These are phyloP conservation scores for Julus scanicus DNA, from an alignment of 2,888 invertebrate species.

Conservation along the genomic window DNA sequence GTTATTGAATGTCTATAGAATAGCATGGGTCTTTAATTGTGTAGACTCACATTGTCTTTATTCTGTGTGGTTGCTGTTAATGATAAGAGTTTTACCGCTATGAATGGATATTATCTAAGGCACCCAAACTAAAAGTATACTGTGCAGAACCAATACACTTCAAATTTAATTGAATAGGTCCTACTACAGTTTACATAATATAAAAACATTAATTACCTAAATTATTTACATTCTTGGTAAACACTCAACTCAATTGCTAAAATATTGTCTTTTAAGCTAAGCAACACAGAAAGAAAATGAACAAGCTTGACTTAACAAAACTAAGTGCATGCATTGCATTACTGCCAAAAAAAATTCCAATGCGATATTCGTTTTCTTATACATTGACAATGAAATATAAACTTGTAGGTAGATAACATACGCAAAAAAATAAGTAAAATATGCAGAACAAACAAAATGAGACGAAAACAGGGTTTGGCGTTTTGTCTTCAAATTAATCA, in stretches of 20 bases:
- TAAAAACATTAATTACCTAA: background rate
- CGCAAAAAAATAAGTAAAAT: background rate
- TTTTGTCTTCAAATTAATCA: slow-evolving; percentile 35
- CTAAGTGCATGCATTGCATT: background rate
- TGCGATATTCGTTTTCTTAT: background rate
- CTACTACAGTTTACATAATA: background rate
- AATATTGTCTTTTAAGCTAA: background rate
- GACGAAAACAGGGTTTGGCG: background rate
- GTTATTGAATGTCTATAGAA: no score
- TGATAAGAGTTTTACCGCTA: no score
- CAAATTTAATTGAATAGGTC: background rate
- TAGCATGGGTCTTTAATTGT: no score
- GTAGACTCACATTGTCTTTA: no score
- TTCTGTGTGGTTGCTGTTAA: no score
- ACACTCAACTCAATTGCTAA: background rate
- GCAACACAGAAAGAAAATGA: background rate
- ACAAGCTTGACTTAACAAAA: background rate
- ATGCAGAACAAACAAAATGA: background rate
- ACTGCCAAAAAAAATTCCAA: background rate
- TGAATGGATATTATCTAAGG: no score
- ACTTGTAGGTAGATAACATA: background rate
- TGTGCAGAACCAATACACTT: background rate
- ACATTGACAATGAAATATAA: background rate
- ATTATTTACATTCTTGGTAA: background rate
- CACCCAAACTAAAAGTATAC: no score